phyloP scores from a whole-genome alignment of 2,888 invertebrate species.

The Halictus quadricinctus region DNA sequence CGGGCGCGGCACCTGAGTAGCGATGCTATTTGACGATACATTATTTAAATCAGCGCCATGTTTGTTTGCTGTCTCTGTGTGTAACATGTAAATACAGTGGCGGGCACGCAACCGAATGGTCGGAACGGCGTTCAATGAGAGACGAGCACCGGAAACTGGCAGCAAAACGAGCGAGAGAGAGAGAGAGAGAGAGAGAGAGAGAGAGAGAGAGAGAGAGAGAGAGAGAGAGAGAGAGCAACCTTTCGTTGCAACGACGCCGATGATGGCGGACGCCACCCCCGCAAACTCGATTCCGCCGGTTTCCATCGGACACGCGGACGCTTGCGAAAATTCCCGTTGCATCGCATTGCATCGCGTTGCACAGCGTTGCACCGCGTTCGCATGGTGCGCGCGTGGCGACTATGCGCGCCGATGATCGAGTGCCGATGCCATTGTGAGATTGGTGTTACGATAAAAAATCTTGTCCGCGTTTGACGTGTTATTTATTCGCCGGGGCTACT shows the following conservation, averaged over 20 bases:
- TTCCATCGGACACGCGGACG: conserved; percentile 34
- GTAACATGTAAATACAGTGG: conserved; percentile 72
- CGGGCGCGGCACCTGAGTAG: conserved; percentile 64
- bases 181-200: conserved; percentile 2
- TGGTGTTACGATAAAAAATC: conserved; percentile 50
- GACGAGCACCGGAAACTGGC: conserved; percentile 54
- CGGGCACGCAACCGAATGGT: conserved; percentile 41
- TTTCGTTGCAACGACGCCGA: conserved; percentile 41
- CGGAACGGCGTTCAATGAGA: conserved; percentile 34
- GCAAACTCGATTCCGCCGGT: conserved; percentile 62
- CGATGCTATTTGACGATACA: conserved; percentile 73
- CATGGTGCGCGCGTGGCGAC: not conserved
- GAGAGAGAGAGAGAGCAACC: conserved; percentile 11
- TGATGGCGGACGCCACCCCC: conserved; percentile 46
- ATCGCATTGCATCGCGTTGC: not conserved
- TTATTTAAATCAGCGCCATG: conserved; percentile 77
- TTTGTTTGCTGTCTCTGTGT: conserved; percentile 75
- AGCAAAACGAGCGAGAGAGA: conserved; percentile 1
- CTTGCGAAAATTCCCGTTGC: conserved; percentile 40
- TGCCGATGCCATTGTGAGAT: conserved; percentile 46
- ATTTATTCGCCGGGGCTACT: conserved; percentile 41
- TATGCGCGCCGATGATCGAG: conserved; percentile 30
- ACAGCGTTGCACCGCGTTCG: not conserved
- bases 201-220: conserved; percentile 11
- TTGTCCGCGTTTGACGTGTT: conserved; percentile 54